phyloP scores from a whole-genome alignment of 2,888 invertebrate genomes.

The Nymphalis c-album region DNA sequence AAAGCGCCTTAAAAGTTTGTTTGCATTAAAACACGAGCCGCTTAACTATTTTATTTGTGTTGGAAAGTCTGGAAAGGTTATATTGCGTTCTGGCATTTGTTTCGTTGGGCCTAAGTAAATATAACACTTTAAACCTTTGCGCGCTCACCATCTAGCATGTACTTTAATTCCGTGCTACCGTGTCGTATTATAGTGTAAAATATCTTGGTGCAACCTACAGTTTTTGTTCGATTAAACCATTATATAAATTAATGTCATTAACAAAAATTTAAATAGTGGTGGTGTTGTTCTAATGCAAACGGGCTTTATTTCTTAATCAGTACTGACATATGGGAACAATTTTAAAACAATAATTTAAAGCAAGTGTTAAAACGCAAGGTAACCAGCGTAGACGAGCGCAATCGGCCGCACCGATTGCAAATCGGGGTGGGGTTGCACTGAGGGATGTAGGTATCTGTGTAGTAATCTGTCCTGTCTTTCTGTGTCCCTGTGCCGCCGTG shows the following conservation, averaged over 20 bases:
- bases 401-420: slow-evolving; percentile 71
- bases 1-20: slow-evolving; percentile 82
- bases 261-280: slow-evolving; percentile 52
- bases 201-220: slow-evolving; percentile 66
- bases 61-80: slow-evolving; percentile 79
- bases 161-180: slow-evolving; percentile 46
- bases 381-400: slow-evolving; percentile 78
- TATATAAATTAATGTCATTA: slow-evolving; percentile 34
- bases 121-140: slow-evolving; percentile 57
- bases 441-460: slow-evolving; percentile 83
- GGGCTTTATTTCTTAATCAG: slow-evolving; percentile 66
- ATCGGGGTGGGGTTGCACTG: slow-evolving; percentile 81
- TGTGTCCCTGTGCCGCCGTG: slow-evolving; percentile 86
- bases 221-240: slow-evolving; percentile 34
- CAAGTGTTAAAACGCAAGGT: slow-evolving; percentile 80
- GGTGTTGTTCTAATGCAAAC: slow-evolving; percentile 81
- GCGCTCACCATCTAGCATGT: slow-evolving; percentile 67
- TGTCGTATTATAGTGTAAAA: slow-evolving; percentile 34
- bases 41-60: slow-evolving; percentile 81
- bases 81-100: slow-evolving; percentile 81
- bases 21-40: slow-evolving; percentile 82
- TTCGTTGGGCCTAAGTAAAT: slow-evolving; percentile 61
- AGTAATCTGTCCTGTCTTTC: slow-evolving; percentile 84
- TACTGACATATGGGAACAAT: slow-evolving; percentile 48
- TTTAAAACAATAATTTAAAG: slow-evolving; percentile 52